A percentile compares a stretch with the other conserved stretches of the same genome.
Conservation (phyloP, 2,113 vertebrate genomes). For the Paedocypris sp. region DNA sequence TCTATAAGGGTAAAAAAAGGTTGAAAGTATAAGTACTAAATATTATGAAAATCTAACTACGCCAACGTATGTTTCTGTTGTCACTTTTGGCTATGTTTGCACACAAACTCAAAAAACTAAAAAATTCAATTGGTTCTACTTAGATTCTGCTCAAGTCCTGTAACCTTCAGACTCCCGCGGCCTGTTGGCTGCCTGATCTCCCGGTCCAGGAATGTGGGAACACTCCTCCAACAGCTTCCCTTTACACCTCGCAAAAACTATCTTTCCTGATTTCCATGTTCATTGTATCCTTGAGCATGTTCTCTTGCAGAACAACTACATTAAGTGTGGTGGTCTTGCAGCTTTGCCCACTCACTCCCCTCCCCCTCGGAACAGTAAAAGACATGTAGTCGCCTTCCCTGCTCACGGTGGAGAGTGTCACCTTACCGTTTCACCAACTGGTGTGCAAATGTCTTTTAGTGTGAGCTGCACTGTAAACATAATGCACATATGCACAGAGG, state of each 20-base stretch:
- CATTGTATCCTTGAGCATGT: not conserved
- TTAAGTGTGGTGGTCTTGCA: not conserved
- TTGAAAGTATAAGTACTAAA: no score
- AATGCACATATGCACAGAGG: no score
- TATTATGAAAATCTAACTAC: no score
- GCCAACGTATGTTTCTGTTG: no score
- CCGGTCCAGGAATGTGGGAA: not conserved
- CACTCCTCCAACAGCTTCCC: not conserved
- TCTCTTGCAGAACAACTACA: not conserved
- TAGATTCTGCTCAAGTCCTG: not conserved
- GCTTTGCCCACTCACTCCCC: constrained; percentile 14
- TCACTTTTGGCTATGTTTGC: no score
- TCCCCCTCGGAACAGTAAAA: constrained; percentile 25
- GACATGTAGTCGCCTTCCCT: constrained; percentile 31
- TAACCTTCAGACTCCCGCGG: constrained; percentile 8
- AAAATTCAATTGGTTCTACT: not conserved
- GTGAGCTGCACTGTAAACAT: no score
- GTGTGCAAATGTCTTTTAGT: constrained; percentile 4
- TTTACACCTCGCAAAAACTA: not conserved
- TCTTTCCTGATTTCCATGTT: not conserved
- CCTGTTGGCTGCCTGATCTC: not conserved
- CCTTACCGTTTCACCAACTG: constrained; percentile 32
- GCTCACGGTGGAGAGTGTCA: constrained; percentile 38
- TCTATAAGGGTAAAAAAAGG: no score
- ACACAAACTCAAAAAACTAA: no score